phyloP scores from a whole-genome alignment of 2,888 invertebrate species.

The Physocephala rufipes region DNA sequence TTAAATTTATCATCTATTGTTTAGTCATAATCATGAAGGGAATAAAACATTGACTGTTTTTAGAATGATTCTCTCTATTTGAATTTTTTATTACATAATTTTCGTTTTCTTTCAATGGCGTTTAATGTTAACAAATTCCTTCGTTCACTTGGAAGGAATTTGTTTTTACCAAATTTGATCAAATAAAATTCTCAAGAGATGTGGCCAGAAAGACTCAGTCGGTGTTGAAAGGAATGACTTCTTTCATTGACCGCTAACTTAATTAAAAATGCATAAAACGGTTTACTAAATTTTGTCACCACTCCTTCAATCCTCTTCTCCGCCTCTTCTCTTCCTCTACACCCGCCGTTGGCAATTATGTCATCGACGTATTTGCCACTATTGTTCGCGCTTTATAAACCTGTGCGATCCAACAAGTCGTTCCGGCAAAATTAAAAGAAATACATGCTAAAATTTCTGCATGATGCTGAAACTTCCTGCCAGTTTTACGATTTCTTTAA shows the following conservation, averaged over 20 bases:
- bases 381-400: neutral
- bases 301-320: neutral
- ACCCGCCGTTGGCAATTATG: neutral
- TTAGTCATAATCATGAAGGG: too few relatives aligned
- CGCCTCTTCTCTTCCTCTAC: neutral
- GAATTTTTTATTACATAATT: too few relatives aligned
- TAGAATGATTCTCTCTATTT: too few relatives aligned
- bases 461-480: conserved; percentile 24
- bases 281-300: neutral
- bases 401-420: neutral
- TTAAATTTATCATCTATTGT: too few relatives aligned
- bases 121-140: too few relatives aligned
- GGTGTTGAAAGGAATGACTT: neutral
- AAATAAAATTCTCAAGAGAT: too few relatives aligned
- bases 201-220: too few relatives aligned
- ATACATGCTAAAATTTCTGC: conserved; percentile 17
- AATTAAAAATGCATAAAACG: conserved; percentile 7
- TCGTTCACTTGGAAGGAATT: too few relatives aligned
- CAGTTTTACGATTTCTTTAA: too few relatives aligned
- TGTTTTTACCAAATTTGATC: too few relatives aligned
- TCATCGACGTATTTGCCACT: neutral
- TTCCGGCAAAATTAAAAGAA: neutral
- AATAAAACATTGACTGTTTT: too few relatives aligned
- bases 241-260: neutral
- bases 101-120: too few relatives aligned